Evolutionary conservation across 2,113 vertebrate species (phyloP), one percentile per base, ranked within the genome.

Genomic region (Melanerpes aurifrons): DNA sequence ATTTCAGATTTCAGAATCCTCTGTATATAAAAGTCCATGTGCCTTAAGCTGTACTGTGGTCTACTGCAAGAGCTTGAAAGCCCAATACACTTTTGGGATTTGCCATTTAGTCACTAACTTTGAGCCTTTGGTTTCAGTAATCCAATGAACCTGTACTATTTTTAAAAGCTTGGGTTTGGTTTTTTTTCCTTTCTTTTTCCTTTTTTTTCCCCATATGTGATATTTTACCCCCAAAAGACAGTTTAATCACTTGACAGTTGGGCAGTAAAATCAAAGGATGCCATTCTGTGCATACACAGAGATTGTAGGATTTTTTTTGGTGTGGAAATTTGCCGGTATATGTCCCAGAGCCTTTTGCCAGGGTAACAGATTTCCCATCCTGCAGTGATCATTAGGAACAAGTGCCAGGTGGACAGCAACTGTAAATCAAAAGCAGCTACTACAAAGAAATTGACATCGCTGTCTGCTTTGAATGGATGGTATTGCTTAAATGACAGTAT

Each of bases 371-470:
- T 93, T 95, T 82, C 25, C 70, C 35, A 13, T 91, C 62, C 83
- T 69, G 32, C 71, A 89, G 3, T 0, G 1, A 72, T 83, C 43
- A 48, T 80, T 57, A 83, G 50, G 90, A 91, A 25, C 54, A 81
- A 78, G 29, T 40, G 37, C 53, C 29, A 82, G 69, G 73, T 90
- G 35, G 75, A 83, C 9, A 9, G 45, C 47, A 86, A 47, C 45
- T 86, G 45, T 91, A 90, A 91, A 84, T 91, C 61, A 87, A 83
- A 92, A 86, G 12, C 28, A 68, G 15, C 37, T 64, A 73, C 54
- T 89, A 12, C 61, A 80, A 64, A 90, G 66, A 87, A 75, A 61
- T 71, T 59, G 28, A 47, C 10, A 29, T 70, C 3, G 3, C 32
- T 73, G 50, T 72, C 61, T 87, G 40, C 40, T 94, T 94, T 81